Evolutionary conservation across 2,113 vertebrate genomes (phyloP).

Genomic region (Agapornis roseicollis): DNA sequence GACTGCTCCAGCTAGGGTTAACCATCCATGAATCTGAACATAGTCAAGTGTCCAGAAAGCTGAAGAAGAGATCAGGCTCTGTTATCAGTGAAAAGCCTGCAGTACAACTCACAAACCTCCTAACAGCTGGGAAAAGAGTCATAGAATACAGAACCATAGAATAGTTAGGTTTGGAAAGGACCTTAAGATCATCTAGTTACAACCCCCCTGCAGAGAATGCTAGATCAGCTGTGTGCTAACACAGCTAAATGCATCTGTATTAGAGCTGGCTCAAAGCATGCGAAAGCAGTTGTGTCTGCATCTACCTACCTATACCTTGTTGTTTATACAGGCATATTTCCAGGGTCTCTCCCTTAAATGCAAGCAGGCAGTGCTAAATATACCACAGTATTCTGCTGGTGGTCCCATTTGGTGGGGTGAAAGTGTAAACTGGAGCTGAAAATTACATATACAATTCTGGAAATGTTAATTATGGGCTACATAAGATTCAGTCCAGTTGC

Average conservation of each 20-base stretch:
- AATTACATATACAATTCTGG: not conserved
- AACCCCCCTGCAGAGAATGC: not conserved
- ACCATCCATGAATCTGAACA: not conserved
- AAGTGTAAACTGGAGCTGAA: not conserved
- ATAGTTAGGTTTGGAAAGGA: too few relatives aligned
- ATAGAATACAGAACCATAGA: too few relatives aligned
- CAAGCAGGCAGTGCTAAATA: not conserved
- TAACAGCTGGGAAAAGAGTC: not conserved
- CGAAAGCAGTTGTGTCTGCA: not conserved
- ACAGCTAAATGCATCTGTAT: not conserved
- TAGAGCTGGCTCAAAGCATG: not conserved
- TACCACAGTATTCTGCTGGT: not conserved
- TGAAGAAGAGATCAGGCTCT: not conserved
- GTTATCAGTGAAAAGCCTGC: not conserved
- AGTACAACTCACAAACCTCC: not conserved
- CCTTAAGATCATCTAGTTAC: too few relatives aligned
- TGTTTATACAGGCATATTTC: not conserved
- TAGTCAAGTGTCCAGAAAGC: not conserved
- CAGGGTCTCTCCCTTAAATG: not conserved
- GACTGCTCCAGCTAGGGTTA: rapidly evolving
- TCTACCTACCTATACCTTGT: not conserved
- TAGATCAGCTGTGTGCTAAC: not conserved
- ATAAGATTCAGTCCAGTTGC: not conserved
- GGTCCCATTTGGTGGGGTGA: not conserved
- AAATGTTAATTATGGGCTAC: not conserved